Percentiles rank a stretch among this genome's conserved stretches.
phyloP scores from a whole-genome alignment of 2,888 invertebrate species.

The Trissoscelio sp. region DNA sequence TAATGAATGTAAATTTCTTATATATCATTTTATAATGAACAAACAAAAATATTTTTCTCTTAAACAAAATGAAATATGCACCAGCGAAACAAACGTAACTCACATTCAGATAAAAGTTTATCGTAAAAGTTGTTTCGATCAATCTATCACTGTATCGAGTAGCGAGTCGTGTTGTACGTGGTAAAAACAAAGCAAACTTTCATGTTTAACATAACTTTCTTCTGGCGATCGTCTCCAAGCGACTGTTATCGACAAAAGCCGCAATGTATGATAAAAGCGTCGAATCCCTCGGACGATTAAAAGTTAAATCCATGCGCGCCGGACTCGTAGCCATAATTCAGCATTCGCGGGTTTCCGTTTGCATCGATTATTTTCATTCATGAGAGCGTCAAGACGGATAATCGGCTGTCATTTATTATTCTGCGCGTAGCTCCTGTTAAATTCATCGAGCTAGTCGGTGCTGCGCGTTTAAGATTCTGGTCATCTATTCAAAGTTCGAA shows the following conservation, averaged over 20 bases:
- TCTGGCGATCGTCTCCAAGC: constrained; percentile 11
- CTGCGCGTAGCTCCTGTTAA: constrained; percentile 13
- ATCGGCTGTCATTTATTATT: constrained; percentile 31
- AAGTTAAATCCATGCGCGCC: constrained; percentile 11
- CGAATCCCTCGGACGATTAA: constrained; percentile 33
- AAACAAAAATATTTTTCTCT: too few relatives aligned
- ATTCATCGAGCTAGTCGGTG: too few relatives aligned
- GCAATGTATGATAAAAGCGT: not conserved
- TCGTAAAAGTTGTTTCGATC: constrained; percentile 39
- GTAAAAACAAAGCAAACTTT: constrained; percentile 35
- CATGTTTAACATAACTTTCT: constrained; percentile 25
- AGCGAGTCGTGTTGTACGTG: not conserved
- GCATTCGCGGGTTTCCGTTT: constrained; percentile 7
- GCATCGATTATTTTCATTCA: constrained; percentile 56
- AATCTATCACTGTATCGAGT: constrained; percentile 22
- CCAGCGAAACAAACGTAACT: constrained; percentile 7
- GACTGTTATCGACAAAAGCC: constrained; percentile 36
- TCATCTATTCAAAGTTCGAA: too few relatives aligned
- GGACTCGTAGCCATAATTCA: constrained; percentile 33
- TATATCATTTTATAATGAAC: too few relatives aligned
- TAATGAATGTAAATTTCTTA: too few relatives aligned
- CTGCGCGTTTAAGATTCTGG: too few relatives aligned
- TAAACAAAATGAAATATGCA: constrained; percentile 16
- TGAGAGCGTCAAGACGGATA: constrained; percentile 10
- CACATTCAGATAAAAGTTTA: constrained; percentile 13